Evolutionary conservation across 2,888 invertebrate genomes (phyloP).

Genomic region (Erannis defoliaria): DNA sequence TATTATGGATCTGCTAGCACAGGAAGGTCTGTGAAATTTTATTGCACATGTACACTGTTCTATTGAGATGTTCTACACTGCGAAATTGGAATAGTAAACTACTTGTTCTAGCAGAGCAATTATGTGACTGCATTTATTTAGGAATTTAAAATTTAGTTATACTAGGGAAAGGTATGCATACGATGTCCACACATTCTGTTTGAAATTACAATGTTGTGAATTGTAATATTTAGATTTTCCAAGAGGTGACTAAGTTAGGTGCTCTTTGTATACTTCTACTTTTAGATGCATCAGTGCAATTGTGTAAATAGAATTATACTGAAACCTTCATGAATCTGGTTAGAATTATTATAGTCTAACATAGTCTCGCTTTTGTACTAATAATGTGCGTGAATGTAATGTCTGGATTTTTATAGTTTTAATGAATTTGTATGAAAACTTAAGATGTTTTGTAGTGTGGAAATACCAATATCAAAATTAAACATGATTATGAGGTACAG

Average conservation of each 20-base stretch:
- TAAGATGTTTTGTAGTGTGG: constrained; percentile 28
- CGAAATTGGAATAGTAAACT: not conserved
- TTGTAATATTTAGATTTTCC: constrained; percentile 24
- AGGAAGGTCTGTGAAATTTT: not conserved
- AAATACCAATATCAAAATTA: constrained; percentile 24
- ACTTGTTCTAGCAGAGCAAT: constrained; percentile 9
- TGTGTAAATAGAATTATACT: constrained; percentile 46
- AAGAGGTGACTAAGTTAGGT: constrained; percentile 59
- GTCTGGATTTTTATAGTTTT: constrained; percentile 53
- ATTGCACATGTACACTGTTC: not conserved
- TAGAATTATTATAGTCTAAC: constrained; percentile 32
- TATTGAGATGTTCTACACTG: not conserved
- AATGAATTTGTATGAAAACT: constrained; percentile 36
- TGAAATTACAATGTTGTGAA: not conserved
- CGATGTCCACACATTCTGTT: not conserved
- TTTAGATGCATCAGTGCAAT: constrained; percentile 66
- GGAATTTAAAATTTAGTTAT: constrained; percentile 12
- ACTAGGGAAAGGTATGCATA: not conserved
- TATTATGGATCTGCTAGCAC: constrained; percentile 10
- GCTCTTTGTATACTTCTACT: constrained; percentile 64
- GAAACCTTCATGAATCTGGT: too few relatives aligned
- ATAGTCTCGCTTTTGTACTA: constrained; percentile 50
- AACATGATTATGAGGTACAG: constrained; percentile 9
- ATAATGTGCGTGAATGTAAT: constrained; percentile 46
- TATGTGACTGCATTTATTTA: constrained; percentile 39